Evolutionary conservation across 2,113 vertebrate species (phyloP), one percentile per base, ranked within the genome.

Genomic region (Diglossa brunneiventris): DNA sequence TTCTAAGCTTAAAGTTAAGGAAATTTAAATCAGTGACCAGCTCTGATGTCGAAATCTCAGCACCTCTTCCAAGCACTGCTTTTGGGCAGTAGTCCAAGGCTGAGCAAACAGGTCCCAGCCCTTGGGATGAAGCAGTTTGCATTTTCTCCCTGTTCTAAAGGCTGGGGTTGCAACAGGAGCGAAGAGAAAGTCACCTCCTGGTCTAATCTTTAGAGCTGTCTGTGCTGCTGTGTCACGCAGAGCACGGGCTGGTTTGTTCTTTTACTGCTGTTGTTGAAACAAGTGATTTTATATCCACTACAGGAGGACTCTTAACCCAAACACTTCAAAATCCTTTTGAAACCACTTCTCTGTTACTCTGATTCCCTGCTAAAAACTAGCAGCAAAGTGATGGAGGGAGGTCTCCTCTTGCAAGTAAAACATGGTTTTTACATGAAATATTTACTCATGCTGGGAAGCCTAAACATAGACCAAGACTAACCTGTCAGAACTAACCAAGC

Each of bases 271-370:
- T 30, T 93, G 88, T 83, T 92, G 73, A 95, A 96, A 96, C 68
- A 94, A 93, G 68, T 37, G 42, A 89, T 92, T 95, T 94, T 68
- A 61, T 88, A 90, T 56, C 82, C 88, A 83, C 16, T 88, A 47
- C 37, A 89, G 61, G 7, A 93, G 66, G 83, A 84, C 85, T 92
- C 88, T 94, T 83, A 94, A 96, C 88, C 82, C 74, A 93, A 93
- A 94, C 92, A 94, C 94, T 92, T 84, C 80, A 90, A 92, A 95
- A 84, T 31, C 52, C 69, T 94, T 94, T 73, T 64, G 53, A 94
- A 95, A 94, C 91, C 92, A 91, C 90, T 95, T 95, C 68, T 86
- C 58, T 39, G 41, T 69, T 72, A 83, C 66, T 93, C 77, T 52
- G 86, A 74, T 93, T 89, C 66, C 74, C 86, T 73, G 77, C 76